These are phyloP conservation scores for Coilia nasus DNA, from an alignment of 2,797 vertebrate genomes.

Conservation along the genomic window DNA sequence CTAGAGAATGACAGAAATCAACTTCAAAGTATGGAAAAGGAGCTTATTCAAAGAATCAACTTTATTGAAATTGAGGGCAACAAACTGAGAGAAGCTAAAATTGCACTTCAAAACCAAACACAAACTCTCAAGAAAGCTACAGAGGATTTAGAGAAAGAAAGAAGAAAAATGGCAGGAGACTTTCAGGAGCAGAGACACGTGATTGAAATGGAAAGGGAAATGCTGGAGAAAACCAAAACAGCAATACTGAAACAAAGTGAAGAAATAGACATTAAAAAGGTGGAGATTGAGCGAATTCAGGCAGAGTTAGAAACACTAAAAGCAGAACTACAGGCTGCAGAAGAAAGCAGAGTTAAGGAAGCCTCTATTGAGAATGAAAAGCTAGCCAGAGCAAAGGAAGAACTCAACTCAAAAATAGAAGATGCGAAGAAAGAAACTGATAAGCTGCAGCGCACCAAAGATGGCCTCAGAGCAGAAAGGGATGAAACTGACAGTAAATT, in stretches of 20 bases:
- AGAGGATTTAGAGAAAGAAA: constrained; percentile 9
- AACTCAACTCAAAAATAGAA: constrained; percentile 18
- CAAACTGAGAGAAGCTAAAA: not conserved
- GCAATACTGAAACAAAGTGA: constrained; percentile 6
- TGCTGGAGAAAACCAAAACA: not conserved
- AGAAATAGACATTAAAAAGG: no score
- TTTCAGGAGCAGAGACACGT: not conserved
- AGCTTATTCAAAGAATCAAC: not conserved
- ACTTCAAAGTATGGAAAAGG: not conserved
- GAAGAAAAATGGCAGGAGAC: not conserved
- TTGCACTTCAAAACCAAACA: not conserved
- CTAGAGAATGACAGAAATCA: not conserved
- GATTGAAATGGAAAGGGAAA: constrained; percentile 27
- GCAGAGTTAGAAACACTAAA: not conserved
- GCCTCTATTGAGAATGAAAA: not conserved
- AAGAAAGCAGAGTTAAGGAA: not conserved
- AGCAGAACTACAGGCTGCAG: not conserved
- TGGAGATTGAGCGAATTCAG: constrained; percentile 16
- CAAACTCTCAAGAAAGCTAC: constrained; percentile 33
- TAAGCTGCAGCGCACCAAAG: not conserved
- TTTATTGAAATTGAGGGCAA: not conserved
- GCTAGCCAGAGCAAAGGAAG: constrained; percentile 3
- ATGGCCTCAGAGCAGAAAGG: constrained; percentile 20
- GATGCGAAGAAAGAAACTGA: constrained; percentile 27
- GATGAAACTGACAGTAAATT: constrained; percentile 29